Percentiles rank a stretch among this genome's conserved stretches.
Evolutionary conservation across 2,113 vertebrate species (phyloP).

Genomic region (Sinocyclocheilus anshuiensis): DNA sequence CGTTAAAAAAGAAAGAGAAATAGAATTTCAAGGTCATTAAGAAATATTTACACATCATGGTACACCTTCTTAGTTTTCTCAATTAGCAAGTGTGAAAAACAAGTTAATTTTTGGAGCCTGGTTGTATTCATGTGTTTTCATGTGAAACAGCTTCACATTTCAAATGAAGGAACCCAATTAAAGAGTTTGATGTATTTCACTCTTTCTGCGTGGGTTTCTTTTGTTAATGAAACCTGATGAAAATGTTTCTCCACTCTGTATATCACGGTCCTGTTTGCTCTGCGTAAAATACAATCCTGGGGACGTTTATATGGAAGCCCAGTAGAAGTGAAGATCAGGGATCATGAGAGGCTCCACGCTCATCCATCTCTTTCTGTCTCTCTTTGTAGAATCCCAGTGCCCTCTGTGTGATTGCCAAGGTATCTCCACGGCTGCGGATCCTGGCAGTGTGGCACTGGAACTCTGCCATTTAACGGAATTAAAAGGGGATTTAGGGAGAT

Average conservation of each 20-base stretch:
- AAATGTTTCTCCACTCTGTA: neutral
- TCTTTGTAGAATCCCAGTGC: conserved; percentile 40
- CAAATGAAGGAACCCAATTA: neutral
- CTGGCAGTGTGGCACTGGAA: conserved; percentile 49
- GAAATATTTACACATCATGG: neutral
- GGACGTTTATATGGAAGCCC: neutral
- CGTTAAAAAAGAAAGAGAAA: neutral
- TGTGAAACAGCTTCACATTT: neutral
- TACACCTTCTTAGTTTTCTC: neutral
- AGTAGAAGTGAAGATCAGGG: neutral
- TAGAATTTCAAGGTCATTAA: neutral
- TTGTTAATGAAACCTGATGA: neutral
- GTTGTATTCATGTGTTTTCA: neutral
- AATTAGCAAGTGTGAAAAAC: neutral
- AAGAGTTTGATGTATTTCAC: neutral
- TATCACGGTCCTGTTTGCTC: neutral
- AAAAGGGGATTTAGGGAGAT: conserved; percentile 55
- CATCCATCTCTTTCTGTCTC: neutral
- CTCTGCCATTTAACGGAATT: conserved; percentile 52
- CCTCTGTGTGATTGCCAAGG: conserved; percentile 52
- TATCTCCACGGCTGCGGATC: conserved; percentile 36
- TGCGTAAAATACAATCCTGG: neutral
- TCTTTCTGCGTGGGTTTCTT: neutral
- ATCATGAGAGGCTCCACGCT: conserved; percentile 17
- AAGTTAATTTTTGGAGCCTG: neutral